Base-by-base conservation (phyloP, 2,888 invertebrate species). In the Andrena trimmerana region DNA sequence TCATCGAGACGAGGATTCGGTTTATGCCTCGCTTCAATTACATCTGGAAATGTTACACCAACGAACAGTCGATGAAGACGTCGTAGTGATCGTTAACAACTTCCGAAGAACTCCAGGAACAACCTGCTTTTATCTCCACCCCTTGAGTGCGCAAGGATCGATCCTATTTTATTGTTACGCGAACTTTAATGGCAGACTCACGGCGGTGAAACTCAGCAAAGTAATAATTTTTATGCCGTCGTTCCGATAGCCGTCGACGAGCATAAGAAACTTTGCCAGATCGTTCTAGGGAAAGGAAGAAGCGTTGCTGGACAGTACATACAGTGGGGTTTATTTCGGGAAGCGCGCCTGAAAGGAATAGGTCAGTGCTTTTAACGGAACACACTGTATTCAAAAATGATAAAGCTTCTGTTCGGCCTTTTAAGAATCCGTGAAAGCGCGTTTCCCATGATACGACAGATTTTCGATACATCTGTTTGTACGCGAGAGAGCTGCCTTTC, bases 391-490 rank as follows among this genome's bases (percentile, higher is more conserved):
- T 57, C 13, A 57, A 27, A 57, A 27, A 54, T 13, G 20, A 60
- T 52, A 8, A 52, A 69, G 36, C 36, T 62, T 29, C 29, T 42
- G 31, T 42, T 70, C 20, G 27, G 27, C 62, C 71, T 62, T 29
- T 36, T n/a, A 16, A 52, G 16, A 27, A 57, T 16, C n/a, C 27
- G 20, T 42, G 33, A 3, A 31, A 54, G 62, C 62, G 33, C 13
- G 62, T 31, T 71, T 36, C 10, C 7, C 0, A 10, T 2, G 31
- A 42, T 27, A 42, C 13, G 67, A 70, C 29, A 29, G 52, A 42
- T 29, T 71, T 76, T 76, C 75, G 27, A 74, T 75, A 60, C 10
- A 29, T 62, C 62, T 29, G 5, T 6, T 31, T 52, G 13, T 48
- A 16, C 20, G 24, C 6, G 16, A 63, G 29, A 27, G 62, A 36